Percentiles rank a stretch among this genome's conserved stretches.
Evolutionary conservation across 2,888 invertebrate genomes (phyloP).

Genomic region (Rotaria socialis): DNA sequence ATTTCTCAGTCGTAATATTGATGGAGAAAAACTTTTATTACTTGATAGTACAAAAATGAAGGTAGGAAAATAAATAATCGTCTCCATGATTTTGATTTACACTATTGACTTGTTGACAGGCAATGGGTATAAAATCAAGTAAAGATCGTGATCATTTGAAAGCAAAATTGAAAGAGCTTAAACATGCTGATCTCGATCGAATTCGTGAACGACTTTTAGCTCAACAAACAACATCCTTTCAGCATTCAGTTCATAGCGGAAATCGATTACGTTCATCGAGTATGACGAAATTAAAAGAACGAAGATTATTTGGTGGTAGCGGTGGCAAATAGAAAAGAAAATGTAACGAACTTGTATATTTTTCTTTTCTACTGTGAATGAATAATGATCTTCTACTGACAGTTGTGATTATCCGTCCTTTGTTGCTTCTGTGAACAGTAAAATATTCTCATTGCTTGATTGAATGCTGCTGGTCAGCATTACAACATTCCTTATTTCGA

Average conservation of each 20-base stretch:
- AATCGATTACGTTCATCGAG: constrained; percentile 35
- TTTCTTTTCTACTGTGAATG: neutral
- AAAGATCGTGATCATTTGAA: constrained; percentile 37
- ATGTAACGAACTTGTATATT: neutral
- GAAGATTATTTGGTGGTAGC: constrained; percentile 30
- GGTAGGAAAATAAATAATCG: neutral
- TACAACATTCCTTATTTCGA: neutral
- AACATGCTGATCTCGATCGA: neutral
- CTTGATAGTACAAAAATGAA: constrained; percentile 32
- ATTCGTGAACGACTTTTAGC: neutral
- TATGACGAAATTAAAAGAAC: constrained; percentile 33
- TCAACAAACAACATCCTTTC: neutral
- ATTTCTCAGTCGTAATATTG: constrained; percentile 31
- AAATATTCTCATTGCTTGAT: neutral
- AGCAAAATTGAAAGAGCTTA: neutral
- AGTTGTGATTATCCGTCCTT: constrained; percentile 21
- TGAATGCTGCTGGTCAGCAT: constrained; percentile 12
- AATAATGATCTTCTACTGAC: neutral
- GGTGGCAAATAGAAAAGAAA: neutral
- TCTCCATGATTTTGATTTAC: no score
- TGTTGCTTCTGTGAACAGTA: constrained; percentile 2
- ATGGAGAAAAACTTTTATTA: constrained; percentile 9
- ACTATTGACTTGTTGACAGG: neutral
- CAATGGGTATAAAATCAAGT: constrained; percentile 25
- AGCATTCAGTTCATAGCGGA: neutral